Conservation (phyloP, 1,140 invertebrate species). For the Pachypeltis micranthus region DNA sequence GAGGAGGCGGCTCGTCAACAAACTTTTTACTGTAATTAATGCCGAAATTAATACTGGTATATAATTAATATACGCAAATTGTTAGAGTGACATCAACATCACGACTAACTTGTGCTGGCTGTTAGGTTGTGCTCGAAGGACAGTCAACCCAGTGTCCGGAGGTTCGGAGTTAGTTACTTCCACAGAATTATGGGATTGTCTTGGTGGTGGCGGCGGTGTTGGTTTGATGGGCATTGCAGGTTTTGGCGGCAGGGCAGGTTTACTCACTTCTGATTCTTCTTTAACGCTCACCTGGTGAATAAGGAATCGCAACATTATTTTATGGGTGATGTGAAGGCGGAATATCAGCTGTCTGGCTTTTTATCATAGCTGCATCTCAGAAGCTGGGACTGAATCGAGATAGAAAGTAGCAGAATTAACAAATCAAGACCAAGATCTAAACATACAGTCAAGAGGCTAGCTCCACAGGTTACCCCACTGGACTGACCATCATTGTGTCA, state of each 20-base stretch:
- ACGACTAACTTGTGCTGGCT: background rate
- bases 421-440: no score
- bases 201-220: conserved; percentile 36
- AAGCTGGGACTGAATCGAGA: no score
- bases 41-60: background rate
- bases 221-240: conserved; percentile 41
- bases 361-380: no score
- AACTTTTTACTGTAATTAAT: background rate
- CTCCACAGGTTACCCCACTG: no score
- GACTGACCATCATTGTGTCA: no score
- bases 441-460: no score
- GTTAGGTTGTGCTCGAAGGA: background rate
- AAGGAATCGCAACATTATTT: no score
- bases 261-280: conserved; percentile 31
- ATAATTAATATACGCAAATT: no score
- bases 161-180: conserved; percentile 4
- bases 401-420: no score
- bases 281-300: conserved; percentile 24
- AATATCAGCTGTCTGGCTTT: background rate
- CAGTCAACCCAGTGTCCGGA: background rate
- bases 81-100: background rate
- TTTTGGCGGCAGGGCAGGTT: conserved; percentile 62
- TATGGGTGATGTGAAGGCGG: no score
- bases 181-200: conserved; percentile 33
- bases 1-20: conserved; percentile 27